These are phyloP conservation scores for Allobates femoralis DNA, from an alignment of 2,797 vertebrate genomes.

Conservation along the genomic window DNA sequence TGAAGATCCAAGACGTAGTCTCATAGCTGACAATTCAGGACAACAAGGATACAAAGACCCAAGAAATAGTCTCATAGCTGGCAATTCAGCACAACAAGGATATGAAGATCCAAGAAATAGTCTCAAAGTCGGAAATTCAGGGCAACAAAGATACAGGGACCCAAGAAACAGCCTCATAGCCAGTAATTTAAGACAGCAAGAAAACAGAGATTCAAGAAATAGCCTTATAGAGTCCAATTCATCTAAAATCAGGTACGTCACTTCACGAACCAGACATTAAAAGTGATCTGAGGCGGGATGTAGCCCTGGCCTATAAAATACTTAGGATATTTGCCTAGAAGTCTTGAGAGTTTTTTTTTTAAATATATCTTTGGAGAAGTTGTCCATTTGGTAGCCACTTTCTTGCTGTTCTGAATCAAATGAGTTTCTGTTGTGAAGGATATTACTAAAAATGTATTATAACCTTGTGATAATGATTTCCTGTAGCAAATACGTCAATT, in stretches of 20 bases:
- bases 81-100: too few relatives aligned
- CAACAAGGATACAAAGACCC: constrained; percentile 33
- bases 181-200: constrained; percentile 19
- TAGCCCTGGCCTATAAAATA: neutral
- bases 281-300: neutral
- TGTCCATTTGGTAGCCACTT: neutral
- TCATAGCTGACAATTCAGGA: neutral
- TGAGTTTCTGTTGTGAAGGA: neutral
- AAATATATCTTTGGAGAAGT: neutral
- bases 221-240: neutral
- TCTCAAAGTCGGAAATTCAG: neutral
- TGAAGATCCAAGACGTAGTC: too few relatives aligned
- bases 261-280: neutral
- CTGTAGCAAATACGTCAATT: neutral
- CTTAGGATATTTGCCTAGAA: neutral
- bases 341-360: neutral
- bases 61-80: constrained; percentile 5
- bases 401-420: neutral
- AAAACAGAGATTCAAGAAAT: constrained; percentile 16
- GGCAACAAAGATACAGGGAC: constrained; percentile 22
- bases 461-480: neutral
- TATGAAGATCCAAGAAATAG: too few relatives aligned
- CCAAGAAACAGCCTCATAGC: constrained; percentile 23
- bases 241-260: constrained; percentile 43
- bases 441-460: neutral